phyloP scores from a whole-genome alignment of 2,888 invertebrate species.

The Cremastobaeus sp. region DNA sequence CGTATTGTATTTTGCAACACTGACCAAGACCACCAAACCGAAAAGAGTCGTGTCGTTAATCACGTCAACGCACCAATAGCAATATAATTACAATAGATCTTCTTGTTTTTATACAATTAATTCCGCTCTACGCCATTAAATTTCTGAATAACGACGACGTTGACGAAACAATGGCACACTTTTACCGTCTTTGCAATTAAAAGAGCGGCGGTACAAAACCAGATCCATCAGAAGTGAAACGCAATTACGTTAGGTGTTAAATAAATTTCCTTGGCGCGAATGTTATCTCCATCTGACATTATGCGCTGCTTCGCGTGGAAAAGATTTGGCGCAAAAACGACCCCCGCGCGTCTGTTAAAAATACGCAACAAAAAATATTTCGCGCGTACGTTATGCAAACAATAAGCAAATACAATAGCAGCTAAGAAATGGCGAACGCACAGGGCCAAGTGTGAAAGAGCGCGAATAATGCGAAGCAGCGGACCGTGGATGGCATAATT shows the following conservation, averaged over 20 bases:
- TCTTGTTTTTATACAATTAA: too few relatives aligned
- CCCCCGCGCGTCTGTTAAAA: slow-evolving; percentile 13
- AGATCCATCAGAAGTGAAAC: slow-evolving; percentile 11
- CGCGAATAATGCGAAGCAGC: slow-evolving; percentile 53
- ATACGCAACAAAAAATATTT: slow-evolving; percentile 39
- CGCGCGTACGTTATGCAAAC: slow-evolving; percentile 45
- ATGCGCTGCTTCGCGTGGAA: neutral
- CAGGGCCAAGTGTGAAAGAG: slow-evolving; percentile 54
- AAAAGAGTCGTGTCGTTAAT: too few relatives aligned
- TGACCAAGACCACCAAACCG: too few relatives aligned
- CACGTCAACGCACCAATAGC: too few relatives aligned
- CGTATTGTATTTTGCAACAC: too few relatives aligned
- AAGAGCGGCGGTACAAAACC: neutral
- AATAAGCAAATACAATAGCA: slow-evolving; percentile 49
- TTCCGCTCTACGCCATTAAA: too few relatives aligned
- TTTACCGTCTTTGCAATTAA: slow-evolving; percentile 13
- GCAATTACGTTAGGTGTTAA: slow-evolving; percentile 17
- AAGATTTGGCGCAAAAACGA: slow-evolving; percentile 26
- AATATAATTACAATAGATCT: too few relatives aligned
- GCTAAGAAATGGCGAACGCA: slow-evolving; percentile 50
- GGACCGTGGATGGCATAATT: slow-evolving; percentile 57
- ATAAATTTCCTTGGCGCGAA: slow-evolving; percentile 20
- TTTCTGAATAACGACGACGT: too few relatives aligned
- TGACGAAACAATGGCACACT: slow-evolving; percentile 17
- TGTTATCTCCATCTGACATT: slow-evolving; percentile 25